Evolutionary conservation across 2,888 invertebrate genomes (phyloP).

Genomic region (Abrostola triplasia): DNA sequence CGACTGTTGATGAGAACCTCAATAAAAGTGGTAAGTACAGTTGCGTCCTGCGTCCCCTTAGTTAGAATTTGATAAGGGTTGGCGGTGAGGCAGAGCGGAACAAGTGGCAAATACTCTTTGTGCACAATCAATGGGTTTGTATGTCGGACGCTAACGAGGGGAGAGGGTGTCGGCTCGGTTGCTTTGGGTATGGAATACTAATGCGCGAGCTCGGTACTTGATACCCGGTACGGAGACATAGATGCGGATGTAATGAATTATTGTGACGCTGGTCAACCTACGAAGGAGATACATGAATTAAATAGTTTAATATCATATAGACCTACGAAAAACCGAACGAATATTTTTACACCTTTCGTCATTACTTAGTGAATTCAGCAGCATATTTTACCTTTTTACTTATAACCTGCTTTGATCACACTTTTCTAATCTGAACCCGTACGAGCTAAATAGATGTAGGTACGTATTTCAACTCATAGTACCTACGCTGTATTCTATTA

Average conservation of each 20-base stretch:
- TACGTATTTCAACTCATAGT: neutral
- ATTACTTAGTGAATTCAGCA: constrained; percentile 7
- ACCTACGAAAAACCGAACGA: no score
- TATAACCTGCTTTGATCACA: neutral
- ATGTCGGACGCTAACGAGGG: constrained; percentile 46
- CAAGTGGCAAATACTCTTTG: constrained; percentile 75
- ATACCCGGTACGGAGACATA: constrained; percentile 21
- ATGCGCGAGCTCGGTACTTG: constrained; percentile 31
- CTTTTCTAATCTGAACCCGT: constrained; percentile 1
- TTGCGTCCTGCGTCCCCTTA: constrained; percentile 44
- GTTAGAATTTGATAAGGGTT: constrained; percentile 59
- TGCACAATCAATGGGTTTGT: constrained; percentile 65
- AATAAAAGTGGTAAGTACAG: constrained; percentile 27
- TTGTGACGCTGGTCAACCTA: neutral
- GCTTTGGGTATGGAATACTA: constrained; percentile 33
- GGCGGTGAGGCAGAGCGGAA: constrained; percentile 65
- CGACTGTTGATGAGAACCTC: constrained; percentile 12
- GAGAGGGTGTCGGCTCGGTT: constrained; percentile 33
- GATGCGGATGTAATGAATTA: constrained; percentile 9
- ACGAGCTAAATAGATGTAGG: constrained; percentile 12
- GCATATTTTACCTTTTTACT: constrained; percentile 1
- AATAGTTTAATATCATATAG: neutral
- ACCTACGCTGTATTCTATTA: neutral
- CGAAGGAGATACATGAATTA: no score
- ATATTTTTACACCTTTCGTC: neutral